phyloP scores from a whole-genome alignment of 2,113 vertebrate species.

The Stigmatopora nigra region DNA sequence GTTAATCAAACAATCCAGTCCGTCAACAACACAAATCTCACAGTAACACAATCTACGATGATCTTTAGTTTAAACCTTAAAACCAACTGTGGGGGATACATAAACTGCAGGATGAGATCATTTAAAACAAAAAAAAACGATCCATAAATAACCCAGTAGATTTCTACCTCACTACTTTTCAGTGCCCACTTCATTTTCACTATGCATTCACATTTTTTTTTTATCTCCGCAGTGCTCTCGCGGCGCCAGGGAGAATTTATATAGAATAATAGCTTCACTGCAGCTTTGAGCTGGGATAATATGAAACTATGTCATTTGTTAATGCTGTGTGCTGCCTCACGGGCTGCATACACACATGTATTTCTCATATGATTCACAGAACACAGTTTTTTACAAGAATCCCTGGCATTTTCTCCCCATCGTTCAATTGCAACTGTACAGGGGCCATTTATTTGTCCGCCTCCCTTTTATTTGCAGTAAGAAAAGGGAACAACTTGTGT shows the following conservation, averaged over 20 bases:
- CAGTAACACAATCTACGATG: neutral
- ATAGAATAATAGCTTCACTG: slow-evolving; percentile 40
- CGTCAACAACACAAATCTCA: neutral
- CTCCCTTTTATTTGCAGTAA: slow-evolving; percentile 40
- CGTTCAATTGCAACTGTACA: slow-evolving; percentile 31
- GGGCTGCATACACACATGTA: slow-evolving; percentile 5
- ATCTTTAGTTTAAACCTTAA: slow-evolving; percentile 8
- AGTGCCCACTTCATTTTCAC: slow-evolving; percentile 45
- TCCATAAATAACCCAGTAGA: slow-evolving; percentile 59
- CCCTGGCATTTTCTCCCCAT: slow-evolving; percentile 12
- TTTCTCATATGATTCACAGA: slow-evolving; percentile 5
- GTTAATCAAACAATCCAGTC: neutral
- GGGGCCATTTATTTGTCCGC: slow-evolving; percentile 26
- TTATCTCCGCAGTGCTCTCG: slow-evolving; percentile 37
- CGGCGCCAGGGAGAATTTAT: slow-evolving; percentile 38
- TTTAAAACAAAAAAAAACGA: slow-evolving; percentile 34
- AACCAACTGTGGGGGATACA: slow-evolving; percentile 31
- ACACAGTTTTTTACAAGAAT: slow-evolving; percentile 1
- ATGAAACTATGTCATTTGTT: slow-evolving; percentile 31
- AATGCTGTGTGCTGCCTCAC: slow-evolving; percentile 26
- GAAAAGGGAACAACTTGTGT: slow-evolving; percentile 56
- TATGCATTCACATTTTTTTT: slow-evolving; percentile 38
- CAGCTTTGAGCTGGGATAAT: slow-evolving; percentile 39
- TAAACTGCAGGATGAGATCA: slow-evolving; percentile 43
- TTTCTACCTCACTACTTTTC: slow-evolving; percentile 51